phyloP scores from a whole-genome alignment of 2,113 vertebrate genomes.

The Colistium nudipinnis region DNA sequence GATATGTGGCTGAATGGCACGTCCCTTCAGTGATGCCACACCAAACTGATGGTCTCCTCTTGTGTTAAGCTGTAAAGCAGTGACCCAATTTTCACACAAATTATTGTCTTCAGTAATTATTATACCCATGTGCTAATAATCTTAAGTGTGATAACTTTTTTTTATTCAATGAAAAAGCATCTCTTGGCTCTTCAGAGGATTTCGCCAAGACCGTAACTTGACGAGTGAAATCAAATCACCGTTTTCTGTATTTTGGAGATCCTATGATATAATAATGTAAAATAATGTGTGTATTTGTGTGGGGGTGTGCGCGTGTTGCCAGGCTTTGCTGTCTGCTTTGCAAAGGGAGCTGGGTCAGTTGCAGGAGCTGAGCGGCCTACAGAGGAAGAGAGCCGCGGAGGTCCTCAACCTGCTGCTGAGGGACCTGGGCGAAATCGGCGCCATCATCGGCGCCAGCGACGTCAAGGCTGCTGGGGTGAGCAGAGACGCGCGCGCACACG shows the following conservation, averaged over 20 bases:
- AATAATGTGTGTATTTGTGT: constrained; percentile 14
- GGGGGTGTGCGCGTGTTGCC: constrained; percentile 29
- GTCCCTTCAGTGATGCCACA: no score
- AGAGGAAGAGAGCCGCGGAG: constrained; percentile 89
- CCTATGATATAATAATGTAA: no score
- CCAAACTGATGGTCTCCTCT: no score
- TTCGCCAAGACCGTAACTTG: no score
- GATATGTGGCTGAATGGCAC: constrained; percentile 8
- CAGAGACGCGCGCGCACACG: background rate
- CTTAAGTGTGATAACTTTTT: background rate
- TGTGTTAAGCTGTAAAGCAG: background rate
- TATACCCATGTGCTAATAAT: background rate
- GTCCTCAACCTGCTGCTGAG: constrained; percentile 90
- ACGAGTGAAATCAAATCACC: no score
- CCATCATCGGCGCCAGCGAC: constrained; percentile 88
- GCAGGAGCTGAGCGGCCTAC: constrained; percentile 90
- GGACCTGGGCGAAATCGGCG: constrained; percentile 90
- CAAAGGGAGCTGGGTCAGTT: constrained; percentile 89
- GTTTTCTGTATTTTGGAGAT: no score
- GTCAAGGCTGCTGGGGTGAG: constrained; percentile 83
- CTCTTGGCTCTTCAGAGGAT: no score
- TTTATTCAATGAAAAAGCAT: no score
- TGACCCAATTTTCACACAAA: background rate
- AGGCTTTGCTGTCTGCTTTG: constrained; percentile 83
- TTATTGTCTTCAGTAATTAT: background rate